Percentiles rank a stretch among this genome's conserved stretches.
phyloP scores from a whole-genome alignment of 2,797 vertebrate genomes.

The Argya squamiceps region DNA sequence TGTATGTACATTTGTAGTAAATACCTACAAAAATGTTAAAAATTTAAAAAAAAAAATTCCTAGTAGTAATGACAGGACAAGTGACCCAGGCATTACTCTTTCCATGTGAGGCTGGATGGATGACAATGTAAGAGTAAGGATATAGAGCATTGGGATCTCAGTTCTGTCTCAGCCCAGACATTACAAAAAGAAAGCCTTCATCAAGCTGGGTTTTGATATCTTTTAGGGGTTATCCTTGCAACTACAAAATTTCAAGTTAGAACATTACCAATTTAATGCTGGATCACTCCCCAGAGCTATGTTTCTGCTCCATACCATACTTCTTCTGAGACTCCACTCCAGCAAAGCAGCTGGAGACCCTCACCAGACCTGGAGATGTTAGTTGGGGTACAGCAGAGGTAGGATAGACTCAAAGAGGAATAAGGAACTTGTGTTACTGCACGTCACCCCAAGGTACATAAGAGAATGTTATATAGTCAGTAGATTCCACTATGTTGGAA shows the following conservation, averaged over 20 bases:
- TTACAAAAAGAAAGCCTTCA: neutral
- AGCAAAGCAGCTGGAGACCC: neutral
- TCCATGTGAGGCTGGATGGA: neutral
- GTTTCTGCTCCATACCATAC: neutral
- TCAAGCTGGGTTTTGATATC: neutral
- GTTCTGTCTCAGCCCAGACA: no score
- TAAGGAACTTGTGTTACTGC: neutral
- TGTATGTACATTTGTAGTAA: neutral
- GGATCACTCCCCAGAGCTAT: neutral
- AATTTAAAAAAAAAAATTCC: rapidly evolving
- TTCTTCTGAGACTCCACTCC: neutral
- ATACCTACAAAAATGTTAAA: neutral
- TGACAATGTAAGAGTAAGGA: neutral
- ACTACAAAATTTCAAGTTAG: neutral
- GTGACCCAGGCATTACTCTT: neutral
- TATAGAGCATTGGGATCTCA: neutral
- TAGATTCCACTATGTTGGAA: neutral
- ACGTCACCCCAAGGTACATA: neutral
- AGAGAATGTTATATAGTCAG: neutral
- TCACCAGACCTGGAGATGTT: neutral
- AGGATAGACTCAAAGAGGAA: neutral
- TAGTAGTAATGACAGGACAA: neutral
- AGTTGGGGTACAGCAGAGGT: neutral
- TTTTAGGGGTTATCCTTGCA: neutral
- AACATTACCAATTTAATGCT: neutral